Conservation (phyloP, 2,797 vertebrate genomes). For the Pantherophis alleghaniensis region DNA sequence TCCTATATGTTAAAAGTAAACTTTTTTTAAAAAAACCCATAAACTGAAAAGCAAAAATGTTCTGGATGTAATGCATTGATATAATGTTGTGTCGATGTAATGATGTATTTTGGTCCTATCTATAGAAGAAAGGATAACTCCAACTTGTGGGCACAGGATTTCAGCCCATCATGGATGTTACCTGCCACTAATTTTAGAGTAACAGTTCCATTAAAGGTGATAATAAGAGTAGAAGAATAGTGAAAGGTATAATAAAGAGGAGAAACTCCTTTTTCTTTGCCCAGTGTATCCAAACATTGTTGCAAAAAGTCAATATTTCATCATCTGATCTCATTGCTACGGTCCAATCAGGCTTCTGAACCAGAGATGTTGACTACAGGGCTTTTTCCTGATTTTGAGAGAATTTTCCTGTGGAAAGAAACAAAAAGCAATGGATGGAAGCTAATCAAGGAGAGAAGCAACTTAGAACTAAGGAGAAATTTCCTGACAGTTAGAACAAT, state of each 20-base stretch:
- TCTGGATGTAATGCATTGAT: background rate
- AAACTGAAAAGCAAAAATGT: background rate
- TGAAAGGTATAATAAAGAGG: background rate
- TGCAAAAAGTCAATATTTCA: background rate
- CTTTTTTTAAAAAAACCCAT: background rate
- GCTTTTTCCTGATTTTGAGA: constrained; percentile 19
- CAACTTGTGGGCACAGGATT: too few relatives aligned
- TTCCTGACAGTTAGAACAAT: too few relatives aligned
- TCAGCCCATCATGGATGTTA: background rate
- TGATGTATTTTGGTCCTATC: background rate
- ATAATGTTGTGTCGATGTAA: background rate
- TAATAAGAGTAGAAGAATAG: background rate
- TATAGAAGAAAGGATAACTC: background rate
- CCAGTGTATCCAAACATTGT: background rate
- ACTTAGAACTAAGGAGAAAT: too few relatives aligned
- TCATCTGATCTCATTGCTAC: background rate
- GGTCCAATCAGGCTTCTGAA: background rate
- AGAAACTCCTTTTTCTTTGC: background rate
- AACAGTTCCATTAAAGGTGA: background rate
- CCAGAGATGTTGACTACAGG: constrained; percentile 19
- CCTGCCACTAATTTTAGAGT: background rate
- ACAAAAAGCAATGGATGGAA: background rate
- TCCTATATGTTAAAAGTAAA: background rate
- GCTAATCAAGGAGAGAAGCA: too few relatives aligned
- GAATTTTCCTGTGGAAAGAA: constrained; percentile 14